These are phyloP conservation scores for Leucoptera coffeella DNA, from an alignment of 2,888 invertebrate species.

Conservation along the genomic window DNA sequence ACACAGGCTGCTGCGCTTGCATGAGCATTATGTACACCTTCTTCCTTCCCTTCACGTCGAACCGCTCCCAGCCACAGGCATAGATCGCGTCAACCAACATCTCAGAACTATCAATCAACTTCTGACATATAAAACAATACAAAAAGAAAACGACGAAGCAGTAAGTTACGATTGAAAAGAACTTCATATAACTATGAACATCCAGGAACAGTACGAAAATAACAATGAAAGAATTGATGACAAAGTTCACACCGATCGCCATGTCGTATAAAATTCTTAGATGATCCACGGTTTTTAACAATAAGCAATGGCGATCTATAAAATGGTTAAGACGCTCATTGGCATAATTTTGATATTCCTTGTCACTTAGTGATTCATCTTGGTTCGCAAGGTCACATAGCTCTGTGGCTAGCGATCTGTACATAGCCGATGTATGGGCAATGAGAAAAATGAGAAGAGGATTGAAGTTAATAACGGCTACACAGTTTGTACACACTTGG, in stretches of 20 bases:
- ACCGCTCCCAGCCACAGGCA: slow-evolving; percentile 36
- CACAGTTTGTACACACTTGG: too few species aligned
- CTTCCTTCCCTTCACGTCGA: slow-evolving; percentile 18
- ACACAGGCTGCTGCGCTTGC: slow-evolving; percentile 23
- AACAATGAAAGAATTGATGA: slow-evolving; percentile 23
- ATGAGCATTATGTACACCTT: slow-evolving; percentile 20
- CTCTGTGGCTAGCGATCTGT: slow-evolving; percentile 12
- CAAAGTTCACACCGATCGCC: slow-evolving; percentile 27
- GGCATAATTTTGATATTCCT: neutral
- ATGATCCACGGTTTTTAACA: slow-evolving; percentile 15
- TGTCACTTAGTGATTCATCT: neutral
- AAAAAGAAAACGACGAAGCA: slow-evolving; percentile 27
- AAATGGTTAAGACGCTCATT: slow-evolving; percentile 12
- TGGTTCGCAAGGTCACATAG: neutral
- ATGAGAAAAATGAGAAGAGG: slow-evolving; percentile 21
- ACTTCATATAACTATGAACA: slow-evolving; percentile 18
- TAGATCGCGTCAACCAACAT: slow-evolving; percentile 24
- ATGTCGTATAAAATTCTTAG: slow-evolving; percentile 22
- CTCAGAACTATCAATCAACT: slow-evolving; percentile 23
- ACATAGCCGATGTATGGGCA: slow-evolving; percentile 25
- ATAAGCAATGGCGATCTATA: slow-evolving; percentile 17
- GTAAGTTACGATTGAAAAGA: slow-evolving; percentile 21
- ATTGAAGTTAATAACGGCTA: slow-evolving; percentile 20
- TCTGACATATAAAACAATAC: slow-evolving; percentile 31
- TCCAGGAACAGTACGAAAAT: slow-evolving; percentile 24